These are phyloP conservation scores for Rhinopomastus cyanomelas DNA, from an alignment of 2,113 vertebrate species.

Conservation along the genomic window DNA sequence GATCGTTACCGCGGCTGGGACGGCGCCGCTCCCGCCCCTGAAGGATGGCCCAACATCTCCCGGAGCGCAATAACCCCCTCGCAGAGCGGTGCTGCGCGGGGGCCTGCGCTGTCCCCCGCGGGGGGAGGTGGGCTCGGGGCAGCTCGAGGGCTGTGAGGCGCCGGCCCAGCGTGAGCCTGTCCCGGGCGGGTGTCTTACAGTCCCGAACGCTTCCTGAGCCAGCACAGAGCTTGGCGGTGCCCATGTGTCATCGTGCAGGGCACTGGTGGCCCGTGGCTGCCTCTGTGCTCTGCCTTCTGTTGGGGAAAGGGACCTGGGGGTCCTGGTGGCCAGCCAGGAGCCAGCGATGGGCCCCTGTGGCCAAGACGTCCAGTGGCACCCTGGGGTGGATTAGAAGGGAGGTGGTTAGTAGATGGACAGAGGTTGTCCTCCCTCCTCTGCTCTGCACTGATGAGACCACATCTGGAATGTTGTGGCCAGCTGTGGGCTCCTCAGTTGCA, in stretches of 20 bases:
- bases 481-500: too few relatives aligned
- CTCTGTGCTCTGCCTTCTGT: rapidly evolving
- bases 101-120: too few relatives aligned
- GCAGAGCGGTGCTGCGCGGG: rapidly evolving
- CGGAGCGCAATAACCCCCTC: not conserved
- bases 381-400: too few relatives aligned
- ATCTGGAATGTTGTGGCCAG: too few relatives aligned
- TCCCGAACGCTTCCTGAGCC: not conserved
- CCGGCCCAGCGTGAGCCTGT: not conserved
- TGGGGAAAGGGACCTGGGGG: too few relatives aligned
- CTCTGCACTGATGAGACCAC: too few relatives aligned
- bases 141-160: not conserved
- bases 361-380: too few relatives aligned
- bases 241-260: rapidly evolving
- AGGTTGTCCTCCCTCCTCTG: too few relatives aligned
- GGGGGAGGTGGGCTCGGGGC: not conserved
- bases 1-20: not conserved
- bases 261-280: not conserved
- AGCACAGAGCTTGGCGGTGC: not conserved
- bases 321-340: too few relatives aligned
- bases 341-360: too few relatives aligned
- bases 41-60: not conserved
- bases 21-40: not conserved
- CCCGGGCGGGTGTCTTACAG: not conserved
- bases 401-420: too few relatives aligned